Evolutionary conservation across 2,113 vertebrate species (phyloP).

Genomic region (Alexandromys fortis): DNA sequence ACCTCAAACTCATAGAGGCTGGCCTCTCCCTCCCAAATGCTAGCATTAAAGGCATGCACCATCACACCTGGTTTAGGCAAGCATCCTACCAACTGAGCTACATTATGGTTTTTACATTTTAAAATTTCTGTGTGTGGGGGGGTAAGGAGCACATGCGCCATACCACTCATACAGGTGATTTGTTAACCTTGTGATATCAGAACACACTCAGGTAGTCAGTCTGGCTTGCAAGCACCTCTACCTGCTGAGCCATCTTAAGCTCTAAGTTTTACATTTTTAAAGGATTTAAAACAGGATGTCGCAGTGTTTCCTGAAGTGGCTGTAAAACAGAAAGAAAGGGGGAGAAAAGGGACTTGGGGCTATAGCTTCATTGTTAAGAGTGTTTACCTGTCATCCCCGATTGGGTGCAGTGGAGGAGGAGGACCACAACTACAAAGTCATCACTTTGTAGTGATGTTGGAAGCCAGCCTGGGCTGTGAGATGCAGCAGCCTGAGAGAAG

Average conservation of each 20-base stretch:
- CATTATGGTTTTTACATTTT: neutral
- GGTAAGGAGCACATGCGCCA: neutral
- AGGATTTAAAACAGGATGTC: neutral
- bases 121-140: neutral
- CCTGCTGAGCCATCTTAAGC: neutral
- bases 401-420: neutral
- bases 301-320: neutral
- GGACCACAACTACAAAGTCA: neutral
- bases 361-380: neutral
- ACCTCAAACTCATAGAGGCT: neutral
- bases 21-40: neutral
- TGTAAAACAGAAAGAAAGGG: neutral
- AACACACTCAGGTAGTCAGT: neutral
- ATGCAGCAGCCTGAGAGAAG: too few relatives aligned
- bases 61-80: neutral
- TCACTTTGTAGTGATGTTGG: too few relatives aligned
- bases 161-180: neutral
- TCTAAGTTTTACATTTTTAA: neutral
- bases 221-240: neutral
- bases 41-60: neutral
- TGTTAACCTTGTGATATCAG: neutral
- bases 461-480: neutral
- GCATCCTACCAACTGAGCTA: too few relatives aligned
- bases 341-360: neutral
- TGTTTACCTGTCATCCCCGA: neutral